Base-by-base conservation (phyloP, 2,113 vertebrate species). In the Gymnarchus niloticus region DNA sequence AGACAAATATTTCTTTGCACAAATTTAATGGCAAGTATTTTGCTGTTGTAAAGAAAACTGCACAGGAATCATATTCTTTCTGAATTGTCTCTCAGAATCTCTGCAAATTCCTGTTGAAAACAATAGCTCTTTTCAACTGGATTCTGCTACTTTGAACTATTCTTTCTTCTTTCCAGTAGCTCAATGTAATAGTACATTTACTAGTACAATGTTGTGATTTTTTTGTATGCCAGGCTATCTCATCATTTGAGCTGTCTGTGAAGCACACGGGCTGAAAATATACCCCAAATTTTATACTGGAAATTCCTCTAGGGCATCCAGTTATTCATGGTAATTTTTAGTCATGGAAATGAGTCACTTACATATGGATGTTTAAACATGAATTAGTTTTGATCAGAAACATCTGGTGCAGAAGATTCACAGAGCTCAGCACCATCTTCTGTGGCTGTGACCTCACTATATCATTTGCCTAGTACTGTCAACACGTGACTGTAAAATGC, bases 281-380 rank as follows among this genome's bases (percentile, higher is more conserved):
- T 37, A 17, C 14, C 65, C 65, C 33, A 73, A 73, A 73, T 37
- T 73, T 73, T 41, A 41, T 73, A 73, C 65, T 73, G 65, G 65
- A 73, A 73, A 37, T 73, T 41, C 65, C 65, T 73, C 65, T 73
- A 73, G 65, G 65, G 33, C 65, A 73, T 73, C 12, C 33, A 37
- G 65, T 73, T 73, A 73, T 73, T 73, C 65, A 73, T 73, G 65
- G 33, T 73, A 41, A 73, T 73, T 73, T 73, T 73, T 73, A 33
- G 65, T 73, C 33, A 73, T 73, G 65, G 65, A 73, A 73, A 73
- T 73, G 65, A 73, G 65, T 33, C 33, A 73, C 14, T 73, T 73
- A 33, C 65, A 73, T 73, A 73, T 73, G 65, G 65, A 73, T 73
- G 65, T 73, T 73, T 73, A 73, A 73, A 73, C 33, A 73, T 73